Evolutionary conservation across 2,113 vertebrate genomes (phyloP), one percentile per base, ranked within the genome.

Genomic region (Actenoides hombroni): DNA sequence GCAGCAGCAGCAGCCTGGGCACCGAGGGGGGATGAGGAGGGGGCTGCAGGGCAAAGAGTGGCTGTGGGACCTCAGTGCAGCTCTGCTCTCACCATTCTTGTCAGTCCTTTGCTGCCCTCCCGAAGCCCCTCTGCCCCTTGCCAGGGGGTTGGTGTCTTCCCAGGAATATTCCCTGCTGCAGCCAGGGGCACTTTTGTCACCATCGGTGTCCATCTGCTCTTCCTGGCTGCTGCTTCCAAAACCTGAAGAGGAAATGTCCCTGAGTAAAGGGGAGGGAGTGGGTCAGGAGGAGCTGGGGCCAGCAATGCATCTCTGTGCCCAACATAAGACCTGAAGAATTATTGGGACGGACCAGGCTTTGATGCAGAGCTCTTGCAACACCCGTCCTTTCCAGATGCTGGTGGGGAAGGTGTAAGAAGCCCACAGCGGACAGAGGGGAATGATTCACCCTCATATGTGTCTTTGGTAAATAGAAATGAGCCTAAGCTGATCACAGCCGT

Each of bases 21-120:
- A 26, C 1, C 1, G 6, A 5, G 56, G 17, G 44, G 48, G 60
- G 25, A 24, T 13, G 3, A 0, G 2, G 59, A 3, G 54, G 16
- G 8, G 63, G 10, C 21, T 42, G 46, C 37, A 25, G 48, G 48
- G 60, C 28, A 19, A 63, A 5, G 0, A 2, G 64, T 5, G 49
- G 15, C 6, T 29, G 35, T 48, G 59, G 26, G 67, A 18, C 25
- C 25, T 51, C 1, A 0, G 18, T 0, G 1, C 57, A 61, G 29
- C 56, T 48, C 81, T 16, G 18, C 42, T 74, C 44, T 40, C 31
- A 54, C 19, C 39, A 8, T 13, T 65, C 20, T 59, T 79, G 44
- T 24, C 44, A 40, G 12, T 7, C 4, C 48, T 80, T 78, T 42
- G 24, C 46, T 48, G 13, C 11, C 28, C 5, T 29, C 9, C 25